Percentiles rank a stretch among this genome's conserved stretches.
These are phyloP conservation scores for Lonchura striata DNA, from an alignment of 2,113 vertebrate genomes.

Conservation along the genomic window DNA sequence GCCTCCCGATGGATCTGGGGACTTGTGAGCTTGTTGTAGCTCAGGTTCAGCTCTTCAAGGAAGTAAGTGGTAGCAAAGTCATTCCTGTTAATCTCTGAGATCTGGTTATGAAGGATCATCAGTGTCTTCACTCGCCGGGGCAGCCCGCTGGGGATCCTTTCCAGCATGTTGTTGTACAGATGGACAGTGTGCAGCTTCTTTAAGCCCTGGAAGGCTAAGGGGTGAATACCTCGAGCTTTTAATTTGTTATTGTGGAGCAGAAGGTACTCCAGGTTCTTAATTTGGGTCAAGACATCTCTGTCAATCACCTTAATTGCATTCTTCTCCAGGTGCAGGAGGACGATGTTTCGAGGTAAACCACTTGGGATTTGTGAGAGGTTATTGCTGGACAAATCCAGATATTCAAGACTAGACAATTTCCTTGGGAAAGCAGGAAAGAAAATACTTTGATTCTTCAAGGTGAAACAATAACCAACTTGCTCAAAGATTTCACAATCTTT, in stretches of 20 bases:
- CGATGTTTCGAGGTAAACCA: slow-evolving; percentile 88
- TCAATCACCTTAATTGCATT: slow-evolving; percentile 87
- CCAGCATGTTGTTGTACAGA: slow-evolving; percentile 94
- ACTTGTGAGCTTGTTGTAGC: slow-evolving; percentile 93
- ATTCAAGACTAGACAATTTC: slow-evolving; percentile 90
- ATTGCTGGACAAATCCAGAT: slow-evolving; percentile 96
- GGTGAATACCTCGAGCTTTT: slow-evolving; percentile 87
- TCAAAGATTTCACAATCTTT: not conserved
- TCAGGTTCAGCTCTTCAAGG: slow-evolving; percentile 93
- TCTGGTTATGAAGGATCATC: slow-evolving; percentile 94
- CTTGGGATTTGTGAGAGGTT: slow-evolving; percentile 88
- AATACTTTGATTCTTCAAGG: slow-evolving; percentile 9
- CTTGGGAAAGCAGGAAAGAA: slow-evolving; percentile 69
- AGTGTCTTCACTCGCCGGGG: slow-evolving; percentile 92
- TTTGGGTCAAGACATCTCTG: slow-evolving; percentile 81
- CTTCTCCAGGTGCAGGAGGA: slow-evolving; percentile 95
- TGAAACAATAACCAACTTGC: not conserved
- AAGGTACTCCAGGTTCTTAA: slow-evolving; percentile 92
- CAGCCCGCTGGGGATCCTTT: slow-evolving; percentile 88
- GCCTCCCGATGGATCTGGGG: slow-evolving; percentile 86
- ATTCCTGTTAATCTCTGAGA: slow-evolving; percentile 87
- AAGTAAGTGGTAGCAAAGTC: slow-evolving; percentile 90
- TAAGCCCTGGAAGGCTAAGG: slow-evolving; percentile 87
- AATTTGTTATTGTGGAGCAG: slow-evolving; percentile 95
- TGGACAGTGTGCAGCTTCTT: slow-evolving; percentile 97